A percentile compares a stretch with the other conserved stretches of the same genome.
phyloP scores from a whole-genome alignment of 2,888 invertebrate species.

The Hyles lineata region DNA sequence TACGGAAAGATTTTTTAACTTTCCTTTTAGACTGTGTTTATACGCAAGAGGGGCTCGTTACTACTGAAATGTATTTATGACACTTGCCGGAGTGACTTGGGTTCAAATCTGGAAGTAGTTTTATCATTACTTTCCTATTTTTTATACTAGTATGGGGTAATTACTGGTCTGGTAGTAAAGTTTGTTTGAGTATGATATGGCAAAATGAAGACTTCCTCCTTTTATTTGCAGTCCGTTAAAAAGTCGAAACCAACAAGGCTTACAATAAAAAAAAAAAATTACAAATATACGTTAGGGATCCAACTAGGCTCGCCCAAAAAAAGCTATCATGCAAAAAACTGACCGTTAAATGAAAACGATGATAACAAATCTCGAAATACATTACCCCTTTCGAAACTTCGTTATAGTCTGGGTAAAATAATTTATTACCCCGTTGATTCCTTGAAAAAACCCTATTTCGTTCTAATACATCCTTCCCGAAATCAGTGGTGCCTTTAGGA shows the following conservation, averaged over 20 bases:
- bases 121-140: too few species aligned
- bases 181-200: too few species aligned
- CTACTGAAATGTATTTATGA: neutral
- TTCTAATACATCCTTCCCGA: slow-evolving; percentile 71
- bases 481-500: slow-evolving; percentile 79
- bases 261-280: neutral
- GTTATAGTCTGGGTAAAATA: slow-evolving; percentile 61
- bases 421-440: slow-evolving; percentile 72
- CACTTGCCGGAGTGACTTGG: neutral
- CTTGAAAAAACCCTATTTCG: slow-evolving; percentile 67
- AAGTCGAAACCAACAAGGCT: neutral
- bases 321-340: neutral
- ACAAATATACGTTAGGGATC: neutral
- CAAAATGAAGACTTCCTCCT: neutral
- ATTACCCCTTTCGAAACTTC: slow-evolving; percentile 49
- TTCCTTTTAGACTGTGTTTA: slow-evolving; percentile 25
- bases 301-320: neutral
- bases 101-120: neutral
- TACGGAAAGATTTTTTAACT: slow-evolving; percentile 70
- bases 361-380: neutral
- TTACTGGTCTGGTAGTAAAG: too few species aligned
- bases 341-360: neutral
- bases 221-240: neutral
- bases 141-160: too few species aligned
- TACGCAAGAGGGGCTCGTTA: neutral